Evolutionary conservation across 2,113 vertebrate species (phyloP), one percentile per base, ranked within the genome.

Genomic region (Glaucomys volans): DNA sequence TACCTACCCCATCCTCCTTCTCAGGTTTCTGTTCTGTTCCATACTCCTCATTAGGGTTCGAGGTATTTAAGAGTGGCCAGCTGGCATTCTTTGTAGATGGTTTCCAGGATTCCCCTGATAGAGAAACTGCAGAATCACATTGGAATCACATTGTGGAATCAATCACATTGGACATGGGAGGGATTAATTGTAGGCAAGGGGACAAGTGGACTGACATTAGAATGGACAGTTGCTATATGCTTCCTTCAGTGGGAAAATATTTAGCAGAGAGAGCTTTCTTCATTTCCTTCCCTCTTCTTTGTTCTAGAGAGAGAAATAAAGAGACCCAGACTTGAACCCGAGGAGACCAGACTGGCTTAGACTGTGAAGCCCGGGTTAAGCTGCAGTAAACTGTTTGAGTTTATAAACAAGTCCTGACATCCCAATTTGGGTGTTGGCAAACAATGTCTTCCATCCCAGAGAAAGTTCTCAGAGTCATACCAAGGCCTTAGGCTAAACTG

Each of bases 351-450:
- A 92, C 92, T 90, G 40, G 77, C 85, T 76, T 92, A 98, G 87
- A 90, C 26, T 50, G 72, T 66, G 86, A 96, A 80, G 82, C 86
- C 37, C 66, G n/a, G 30, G 66, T 28, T 74, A 75, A 92, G 40
- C n/a, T 54, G 17, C 16, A 42, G 32, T 52, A 69, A 93, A 32
- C 54, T 77, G 37, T 84, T 95, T 87, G 52, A 85, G 50, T 87
- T 96, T 96, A 96, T 91, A 90, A 96, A 91, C 93, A 96, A 95
- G 93, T 88, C 67, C 76, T 87, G 72, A 94, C 85, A 95, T 95
- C 30, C 75, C 87, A 87, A 24, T 52, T 91, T 97, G 77, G 57
- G 28, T 95, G 83, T 64, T 95, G 92, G 94, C 67, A 94, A 92
- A 87, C 66, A 94, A 32, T 89, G 42, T 66, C 74, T 96, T 95